These are phyloP conservation scores for Guaruba guarouba DNA, from an alignment of 2,113 vertebrate species.

Conservation along the genomic window DNA sequence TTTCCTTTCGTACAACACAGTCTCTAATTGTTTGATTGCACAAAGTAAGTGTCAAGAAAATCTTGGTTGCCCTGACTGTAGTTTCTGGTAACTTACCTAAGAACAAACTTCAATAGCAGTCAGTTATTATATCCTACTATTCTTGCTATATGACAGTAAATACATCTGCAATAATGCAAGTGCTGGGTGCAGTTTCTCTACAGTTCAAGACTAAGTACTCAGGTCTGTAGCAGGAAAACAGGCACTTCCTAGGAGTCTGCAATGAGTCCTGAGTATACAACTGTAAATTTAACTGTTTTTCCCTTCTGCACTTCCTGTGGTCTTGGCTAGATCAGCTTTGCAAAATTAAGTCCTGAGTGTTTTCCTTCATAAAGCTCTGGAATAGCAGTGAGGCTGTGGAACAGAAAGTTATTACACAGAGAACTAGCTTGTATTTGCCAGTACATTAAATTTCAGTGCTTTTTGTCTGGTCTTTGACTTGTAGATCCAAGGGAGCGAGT, in stretches of 20 bases:
- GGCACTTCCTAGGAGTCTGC: not conserved
- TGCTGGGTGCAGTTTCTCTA: not conserved
- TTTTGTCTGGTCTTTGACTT: not conserved
- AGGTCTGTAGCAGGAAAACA: not conserved
- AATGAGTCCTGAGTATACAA: not conserved
- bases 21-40: not conserved
- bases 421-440: not conserved
- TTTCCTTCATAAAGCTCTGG: not conserved
- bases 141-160: not conserved
- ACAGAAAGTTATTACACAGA: not conserved
- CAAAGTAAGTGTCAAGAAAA: not conserved
- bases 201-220: not conserved
- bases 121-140: accelerated
- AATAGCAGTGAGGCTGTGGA: not conserved
- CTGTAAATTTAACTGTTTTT: not conserved
- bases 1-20: not conserved
- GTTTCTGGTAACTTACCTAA: not conserved
- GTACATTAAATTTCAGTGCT: accelerated
- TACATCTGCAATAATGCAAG: accelerated
- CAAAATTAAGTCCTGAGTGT: not conserved
- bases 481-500: conserved; percentile 93
- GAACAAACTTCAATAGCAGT: not conserved
- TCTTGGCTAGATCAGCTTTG: not conserved
- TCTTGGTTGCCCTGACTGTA: not conserved
- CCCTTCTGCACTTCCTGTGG: not conserved